Conservation (phyloP, 2,797 vertebrate genomes). For the Chromobotia macracanthus region DNA sequence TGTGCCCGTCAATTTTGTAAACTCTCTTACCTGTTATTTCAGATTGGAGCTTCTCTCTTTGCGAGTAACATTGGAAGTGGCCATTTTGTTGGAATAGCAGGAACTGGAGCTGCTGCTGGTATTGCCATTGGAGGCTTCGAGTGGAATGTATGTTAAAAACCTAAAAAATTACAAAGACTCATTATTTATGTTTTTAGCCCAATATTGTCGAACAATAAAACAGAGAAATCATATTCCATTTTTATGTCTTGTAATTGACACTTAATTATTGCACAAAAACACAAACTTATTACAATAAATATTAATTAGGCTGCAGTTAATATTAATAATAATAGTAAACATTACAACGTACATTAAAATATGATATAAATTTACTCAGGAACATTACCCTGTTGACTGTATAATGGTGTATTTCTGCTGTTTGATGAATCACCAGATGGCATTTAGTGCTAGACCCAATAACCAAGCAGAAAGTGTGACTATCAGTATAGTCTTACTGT, state of each 20-base stretch:
- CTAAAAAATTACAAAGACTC: not conserved
- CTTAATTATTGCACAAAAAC: too few species aligned
- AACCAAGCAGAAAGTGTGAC: not conserved
- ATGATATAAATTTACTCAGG: too few species aligned
- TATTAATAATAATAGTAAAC: too few species aligned
- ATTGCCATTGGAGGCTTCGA: slow-evolving; percentile 91
- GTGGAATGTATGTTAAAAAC: slow-evolving; percentile 87
- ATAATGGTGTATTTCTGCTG: too few species aligned
- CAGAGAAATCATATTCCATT: too few species aligned
- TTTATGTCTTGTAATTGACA: too few species aligned
- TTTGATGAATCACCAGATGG: too few species aligned
- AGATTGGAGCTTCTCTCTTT: slow-evolving; percentile 96
- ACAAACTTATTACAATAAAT: too few species aligned
- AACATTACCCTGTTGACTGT: too few species aligned
- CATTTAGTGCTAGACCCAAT: not conserved
- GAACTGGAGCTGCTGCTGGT: slow-evolving; percentile 85
- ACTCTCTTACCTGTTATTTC: slow-evolving; percentile 50
- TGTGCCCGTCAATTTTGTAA: not conserved
- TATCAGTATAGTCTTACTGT: not conserved
- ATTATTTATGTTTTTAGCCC: not conserved
- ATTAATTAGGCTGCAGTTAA: too few species aligned
- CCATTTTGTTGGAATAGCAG: slow-evolving; percentile 95
- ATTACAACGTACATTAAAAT: too few species aligned
- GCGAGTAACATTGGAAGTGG: slow-evolving; percentile 96
- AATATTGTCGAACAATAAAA: too few species aligned